These are phyloP conservation scores for Bombus ignitus DNA, from an alignment of 1,140 invertebrate species.

Conservation along the genomic window DNA sequence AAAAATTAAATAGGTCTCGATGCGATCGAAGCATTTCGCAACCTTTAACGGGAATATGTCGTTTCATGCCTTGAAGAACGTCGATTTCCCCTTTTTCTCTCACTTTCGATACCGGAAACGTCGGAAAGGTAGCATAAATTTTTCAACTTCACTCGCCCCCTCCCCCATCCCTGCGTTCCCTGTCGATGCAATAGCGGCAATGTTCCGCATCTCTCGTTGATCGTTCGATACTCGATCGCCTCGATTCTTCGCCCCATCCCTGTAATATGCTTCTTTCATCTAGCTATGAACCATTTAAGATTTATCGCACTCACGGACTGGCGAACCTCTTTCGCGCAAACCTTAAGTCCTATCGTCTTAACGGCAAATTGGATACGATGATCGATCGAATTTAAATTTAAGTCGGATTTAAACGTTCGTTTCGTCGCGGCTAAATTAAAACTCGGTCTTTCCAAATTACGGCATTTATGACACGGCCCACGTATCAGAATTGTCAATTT, in stretches of 20 bases:
- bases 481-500: background rate
- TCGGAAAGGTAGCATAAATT: slow-evolving; percentile 11
- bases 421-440: background rate
- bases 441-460: background rate
- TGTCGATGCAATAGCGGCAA: background rate
- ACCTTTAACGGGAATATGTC: background rate
- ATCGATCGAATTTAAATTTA: slow-evolving; percentile 23
- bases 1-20: background rate
- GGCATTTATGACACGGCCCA: background rate
- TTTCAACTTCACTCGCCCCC: background rate
- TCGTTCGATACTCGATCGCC: background rate
- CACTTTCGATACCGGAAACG: background rate
- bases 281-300: background rate
- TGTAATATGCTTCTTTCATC: no score
- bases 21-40: background rate
- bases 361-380: background rate
- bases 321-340: background rate
- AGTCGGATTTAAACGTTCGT: background rate
- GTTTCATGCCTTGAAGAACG: background rate
- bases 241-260: no score
- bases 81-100: background rate
- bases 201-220: background rate
- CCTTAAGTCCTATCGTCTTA: background rate
- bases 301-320: background rate
- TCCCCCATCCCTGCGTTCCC: background rate